Evolutionary conservation across 2,797 vertebrate genomes (phyloP), one percentile per base, ranked within the genome.

Genomic region (Spheniscus humboldti): DNA sequence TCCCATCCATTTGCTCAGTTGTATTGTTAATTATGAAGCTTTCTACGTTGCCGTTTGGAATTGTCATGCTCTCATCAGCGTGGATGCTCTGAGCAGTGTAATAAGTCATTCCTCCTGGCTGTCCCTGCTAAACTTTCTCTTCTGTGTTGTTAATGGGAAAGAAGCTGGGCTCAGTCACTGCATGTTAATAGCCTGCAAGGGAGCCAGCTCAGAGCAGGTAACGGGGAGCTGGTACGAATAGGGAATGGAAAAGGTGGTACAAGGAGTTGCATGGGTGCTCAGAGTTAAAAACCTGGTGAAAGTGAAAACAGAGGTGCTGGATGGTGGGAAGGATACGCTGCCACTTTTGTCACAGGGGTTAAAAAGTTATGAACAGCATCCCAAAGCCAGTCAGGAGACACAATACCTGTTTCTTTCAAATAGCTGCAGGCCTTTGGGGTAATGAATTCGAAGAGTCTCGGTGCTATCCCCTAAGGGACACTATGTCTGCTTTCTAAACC

Each of bases 61-160:
- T 73, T 95, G 81, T 94, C 78, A 33, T 86, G 83, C 43, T 37
- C 73, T 95, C 39, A 0, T 92, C 82, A 73, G 55, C 0, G 6
- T 81, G 72, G 47, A 50, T 92, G 62, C 80, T 90, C 67, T 87
- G 76, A 93, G 87, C 66, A 47, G 86, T 1, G 2, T 86, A 96
- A 91, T 90, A 96, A 97, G 94, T 89, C 53, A 75, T 92, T 97
- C 43, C 75, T 96, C 81, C 77, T 56, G 66, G 50, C 57, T 94
- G 89, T 90, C 81, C 93, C 81, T 69, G 59, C 79, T 96, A 68
- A 91, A 79, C 68, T 95, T 94, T 95, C 78, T 96, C 64, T 64
- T 96, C 83, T 1, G 9, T 86, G 74, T 59, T 55, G 30, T 67
- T 92, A 94, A 85, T 60, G 60, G 94, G 60, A 92, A 80, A 55